Evolutionary conservation across 2,113 vertebrate species (phyloP), one percentile per base, ranked within the genome.

Genomic region (Poecilia latipinna): DNA sequence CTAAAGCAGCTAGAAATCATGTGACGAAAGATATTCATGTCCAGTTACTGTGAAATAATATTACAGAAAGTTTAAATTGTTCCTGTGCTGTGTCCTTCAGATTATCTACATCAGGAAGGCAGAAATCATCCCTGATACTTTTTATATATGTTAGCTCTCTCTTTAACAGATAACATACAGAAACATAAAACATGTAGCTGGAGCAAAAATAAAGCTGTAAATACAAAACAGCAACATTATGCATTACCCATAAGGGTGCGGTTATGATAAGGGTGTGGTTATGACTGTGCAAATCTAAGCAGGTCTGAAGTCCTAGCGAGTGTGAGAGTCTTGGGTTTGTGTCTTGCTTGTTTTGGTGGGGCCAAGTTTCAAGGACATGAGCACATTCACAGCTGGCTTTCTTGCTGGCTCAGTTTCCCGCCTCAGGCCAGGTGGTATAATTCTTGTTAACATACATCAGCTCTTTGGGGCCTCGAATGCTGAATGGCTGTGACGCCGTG

Each of bases 301-400:
- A 22, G 29, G 57, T 74, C 24, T 60, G 32, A 66, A 28, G 15
- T 74, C 31, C 63, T 15, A 19, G 8, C 1, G 28, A 1, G 28
- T 51, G 26, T 74, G 44, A 35, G 24, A 66, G 32, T 54, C 62
- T 42, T 42, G 13, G 39, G 39, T 42, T 15, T 42, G 39, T 4
- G 13, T 42, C 39, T 48, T 84, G 74, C 71, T 75, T 79, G 74
- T 69, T 80, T 76, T 24, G 57, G 82, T 60, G 75, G 76, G 84
- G 87, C 87, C 87, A 92, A 87, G 80, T 87, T 80, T 88, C 85
- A 79, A 32, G 77, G 75, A 69, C 71, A 66, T 89, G 89, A 94
- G 69, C 72, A 32, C 79, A 92, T 86, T 82, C 78, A 89, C 90
- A 93, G 92, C 92, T 94, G 92, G 86, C 70, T 79, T 63, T 76